phyloP scores from a whole-genome alignment of 2,113 vertebrate species.

The Rhodinocichla rosea region DNA sequence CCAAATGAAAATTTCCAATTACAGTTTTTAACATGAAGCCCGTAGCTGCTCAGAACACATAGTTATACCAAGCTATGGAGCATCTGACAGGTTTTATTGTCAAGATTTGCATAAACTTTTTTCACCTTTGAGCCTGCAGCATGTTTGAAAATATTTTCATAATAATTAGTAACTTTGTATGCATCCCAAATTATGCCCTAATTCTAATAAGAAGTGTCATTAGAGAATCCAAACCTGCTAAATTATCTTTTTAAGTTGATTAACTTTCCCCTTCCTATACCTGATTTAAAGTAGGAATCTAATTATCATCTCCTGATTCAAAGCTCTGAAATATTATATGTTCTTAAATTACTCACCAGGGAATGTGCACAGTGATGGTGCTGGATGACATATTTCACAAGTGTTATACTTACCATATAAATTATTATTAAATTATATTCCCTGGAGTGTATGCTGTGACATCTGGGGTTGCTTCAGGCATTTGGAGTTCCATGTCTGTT shows the following conservation, averaged over 20 bases:
- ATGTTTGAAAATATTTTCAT: slow-evolving; percentile 50
- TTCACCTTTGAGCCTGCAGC: background rate
- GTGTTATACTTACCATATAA: slow-evolving; percentile 50
- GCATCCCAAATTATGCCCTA: slow-evolving; percentile 45
- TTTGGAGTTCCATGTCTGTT: slow-evolving; percentile 60
- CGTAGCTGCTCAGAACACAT: background rate
- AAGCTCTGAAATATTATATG: slow-evolving; percentile 44
- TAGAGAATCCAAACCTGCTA: slow-evolving; percentile 47
- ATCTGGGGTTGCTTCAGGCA: slow-evolving; percentile 67
- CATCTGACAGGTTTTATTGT: background rate
- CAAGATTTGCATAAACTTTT: background rate
- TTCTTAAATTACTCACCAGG: slow-evolving; percentile 48
- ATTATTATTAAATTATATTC: slow-evolving; percentile 69
- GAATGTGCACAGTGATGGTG: slow-evolving; percentile 15
- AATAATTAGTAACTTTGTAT: slow-evolving; percentile 49
- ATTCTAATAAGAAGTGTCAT: slow-evolving; percentile 50
- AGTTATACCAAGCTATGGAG: background rate
- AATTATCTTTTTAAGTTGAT: slow-evolving; percentile 58
- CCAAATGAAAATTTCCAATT: background rate
- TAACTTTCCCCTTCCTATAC: slow-evolving; percentile 44
- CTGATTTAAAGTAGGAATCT: slow-evolving; percentile 40
- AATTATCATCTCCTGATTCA: slow-evolving; percentile 42
- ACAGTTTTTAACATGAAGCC: background rate
- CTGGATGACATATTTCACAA: slow-evolving; percentile 63
- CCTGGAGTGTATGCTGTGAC: slow-evolving; percentile 43